Evolutionary conservation across 2,888 invertebrate genomes (phyloP), one percentile per base, ranked within the genome.

Genomic region (Hirtodrosophila duncani): DNA sequence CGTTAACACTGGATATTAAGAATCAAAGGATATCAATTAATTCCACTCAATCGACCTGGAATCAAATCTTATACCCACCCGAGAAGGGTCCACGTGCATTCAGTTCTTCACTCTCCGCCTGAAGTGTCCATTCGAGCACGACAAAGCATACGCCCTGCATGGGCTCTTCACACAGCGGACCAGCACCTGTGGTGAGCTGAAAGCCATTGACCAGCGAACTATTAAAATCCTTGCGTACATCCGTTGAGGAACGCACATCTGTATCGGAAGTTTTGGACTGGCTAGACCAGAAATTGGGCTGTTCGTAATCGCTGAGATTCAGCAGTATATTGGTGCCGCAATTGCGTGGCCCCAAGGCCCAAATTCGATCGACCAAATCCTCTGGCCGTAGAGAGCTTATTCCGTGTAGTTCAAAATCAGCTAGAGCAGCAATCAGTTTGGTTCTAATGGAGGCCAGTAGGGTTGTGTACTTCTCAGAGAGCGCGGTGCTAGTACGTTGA

Each of bases 121-220:
- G 88, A 24, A 93, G 84, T 0, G 88, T 89, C 94, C 97, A 98
- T 66, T 94, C 93, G 72, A 95, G 94, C 1, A 99, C 90, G 42
- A 94, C 89, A 87, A 98, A 97, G 10, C 93, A 95, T 1, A 98
- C 96, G 1, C 98, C 98, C 88, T 93, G 94, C 92, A 99, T 92
- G 1, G 98, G 97, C 83, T 99, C 99, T 78, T 98, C 97, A 87
- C 99, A 99, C 30, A 99, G 86, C 0, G 99, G 99, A 0, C 99
- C 99, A 27, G 95, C 92, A 42, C 93, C 87, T 16, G 96, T 91
- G 3, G 95, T 94, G 86, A 96, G 86, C 89, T 96, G 94, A 87
- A 97, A 92, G 5, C 95, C 96, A 87, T 94, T 95, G 2, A 95
- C 89, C 83, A 97, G 92, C 84, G 92, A 92, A 82, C 92, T 92